These are phyloP conservation scores for Vandiemenella viatica DNA, from an alignment of 2,888 invertebrate genomes.

Conservation along the genomic window DNA sequence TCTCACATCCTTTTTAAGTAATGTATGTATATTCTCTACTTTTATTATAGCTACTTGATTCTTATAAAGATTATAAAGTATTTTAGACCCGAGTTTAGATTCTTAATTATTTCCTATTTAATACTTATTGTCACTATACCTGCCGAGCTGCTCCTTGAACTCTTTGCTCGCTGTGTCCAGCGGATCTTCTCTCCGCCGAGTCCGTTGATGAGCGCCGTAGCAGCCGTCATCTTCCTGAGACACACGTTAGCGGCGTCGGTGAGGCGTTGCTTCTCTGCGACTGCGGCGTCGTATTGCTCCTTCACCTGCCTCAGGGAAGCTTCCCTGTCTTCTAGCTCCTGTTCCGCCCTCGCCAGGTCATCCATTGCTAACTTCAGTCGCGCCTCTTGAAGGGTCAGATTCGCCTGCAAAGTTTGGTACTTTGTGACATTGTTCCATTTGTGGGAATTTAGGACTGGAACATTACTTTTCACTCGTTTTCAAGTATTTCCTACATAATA, in stretches of 20 bases:
- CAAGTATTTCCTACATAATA: no score
- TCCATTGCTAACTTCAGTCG: slow-evolving; percentile 79
- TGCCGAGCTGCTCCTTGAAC: slow-evolving; percentile 73
- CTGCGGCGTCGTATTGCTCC: slow-evolving; percentile 84
- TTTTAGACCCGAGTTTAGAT: no score
- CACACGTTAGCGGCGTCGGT: slow-evolving; percentile 89
- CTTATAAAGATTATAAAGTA: no score
- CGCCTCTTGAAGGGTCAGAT: slow-evolving; percentile 79
- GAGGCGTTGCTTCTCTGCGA: slow-evolving; percentile 78
- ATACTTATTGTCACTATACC: slow-evolving; percentile 17
- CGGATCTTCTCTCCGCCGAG: slow-evolving; percentile 70
- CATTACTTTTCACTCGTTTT: no score
- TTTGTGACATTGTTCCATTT: no score
- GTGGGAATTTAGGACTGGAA: no score
- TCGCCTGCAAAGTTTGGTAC: slow-evolving; percentile 54
- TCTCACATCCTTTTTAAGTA: no score
- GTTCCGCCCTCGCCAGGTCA: slow-evolving; percentile 74
- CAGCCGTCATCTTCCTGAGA: slow-evolving; percentile 89
- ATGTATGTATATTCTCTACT: no score
- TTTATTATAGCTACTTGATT: no score
- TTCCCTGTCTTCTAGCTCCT: slow-evolving; percentile 79
- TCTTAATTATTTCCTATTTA: no score
- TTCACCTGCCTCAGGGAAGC: slow-evolving; percentile 78
- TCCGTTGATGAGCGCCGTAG: slow-evolving; percentile 88
- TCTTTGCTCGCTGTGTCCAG: slow-evolving; percentile 91